Conservation (phyloP, 2,113 vertebrate genomes). For the Haplochromis burtoni region DNA sequence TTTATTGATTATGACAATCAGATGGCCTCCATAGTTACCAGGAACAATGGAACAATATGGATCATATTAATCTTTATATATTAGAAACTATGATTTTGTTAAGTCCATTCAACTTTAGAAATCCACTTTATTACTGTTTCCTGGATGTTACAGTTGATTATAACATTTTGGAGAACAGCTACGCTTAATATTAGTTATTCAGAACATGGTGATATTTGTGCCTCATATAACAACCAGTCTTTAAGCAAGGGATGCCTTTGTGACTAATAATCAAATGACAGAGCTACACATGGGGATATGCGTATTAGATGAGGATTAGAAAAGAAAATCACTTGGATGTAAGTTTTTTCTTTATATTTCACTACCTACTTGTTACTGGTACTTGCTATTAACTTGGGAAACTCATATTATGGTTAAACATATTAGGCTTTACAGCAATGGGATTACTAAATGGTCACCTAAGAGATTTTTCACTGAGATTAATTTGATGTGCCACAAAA, state of each 20-base stretch:
- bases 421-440: neutral
- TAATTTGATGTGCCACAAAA: neutral
- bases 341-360: neutral
- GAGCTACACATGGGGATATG: neutral
- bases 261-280: neutral
- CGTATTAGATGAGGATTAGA: neutral
- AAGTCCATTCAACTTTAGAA: neutral
- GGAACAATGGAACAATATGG: neutral
- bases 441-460: neutral
- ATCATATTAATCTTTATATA: neutral
- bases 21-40: neutral
- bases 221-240: neutral
- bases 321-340: neutral
- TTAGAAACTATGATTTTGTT: neutral
- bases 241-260: neutral
- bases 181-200: neutral
- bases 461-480: neutral
- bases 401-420: neutral
- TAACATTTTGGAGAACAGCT: neutral
- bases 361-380: neutral
- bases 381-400: neutral
- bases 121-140: neutral
- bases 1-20: neutral
- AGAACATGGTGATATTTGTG: neutral
- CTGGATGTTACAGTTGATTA: neutral